phyloP scores from a whole-genome alignment of 1,140 invertebrate species.

The Batillaria attramentaria region DNA sequence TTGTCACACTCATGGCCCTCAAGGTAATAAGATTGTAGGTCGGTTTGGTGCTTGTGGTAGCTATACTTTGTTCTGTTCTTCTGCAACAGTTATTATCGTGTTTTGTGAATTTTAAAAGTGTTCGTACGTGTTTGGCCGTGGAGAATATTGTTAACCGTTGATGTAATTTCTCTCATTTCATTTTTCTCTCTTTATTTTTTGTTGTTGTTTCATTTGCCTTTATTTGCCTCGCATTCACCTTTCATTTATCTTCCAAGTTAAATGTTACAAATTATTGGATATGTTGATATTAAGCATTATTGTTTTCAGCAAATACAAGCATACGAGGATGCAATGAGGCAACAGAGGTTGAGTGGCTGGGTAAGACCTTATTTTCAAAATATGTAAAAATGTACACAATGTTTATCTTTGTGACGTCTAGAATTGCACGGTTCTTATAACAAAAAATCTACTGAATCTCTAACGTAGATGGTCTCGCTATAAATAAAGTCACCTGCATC shows the following conservation, averaged over 20 bases:
- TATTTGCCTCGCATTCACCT: background rate
- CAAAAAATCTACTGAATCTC: no score
- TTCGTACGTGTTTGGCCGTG: no score
- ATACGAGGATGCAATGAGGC: slow-evolving; percentile 65
- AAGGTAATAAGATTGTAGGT: no score
- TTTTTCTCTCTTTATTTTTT: background rate
- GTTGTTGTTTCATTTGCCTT: background rate
- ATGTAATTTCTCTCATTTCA: background rate
- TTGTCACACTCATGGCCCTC: slow-evolving; percentile 62
- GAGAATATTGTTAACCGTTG: no score
- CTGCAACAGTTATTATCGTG: background rate
- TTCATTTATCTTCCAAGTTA: background rate
- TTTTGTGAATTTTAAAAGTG: no score
- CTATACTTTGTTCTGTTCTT: background rate
- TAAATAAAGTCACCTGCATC: no score
- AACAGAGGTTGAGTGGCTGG: slow-evolving; percentile 66
- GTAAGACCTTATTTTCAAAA: no score
- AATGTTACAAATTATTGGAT: background rate
- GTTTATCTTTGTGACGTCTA: no score
- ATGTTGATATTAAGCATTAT: background rate
- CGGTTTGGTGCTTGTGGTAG: background rate
- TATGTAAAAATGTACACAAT: no score
- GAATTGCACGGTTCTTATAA: no score
- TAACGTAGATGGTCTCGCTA: no score
- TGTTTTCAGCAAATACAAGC: slow-evolving; percentile 65